phyloP scores from a whole-genome alignment of 2,113 vertebrate species.

The Gopherus flavomarginatus region DNA sequence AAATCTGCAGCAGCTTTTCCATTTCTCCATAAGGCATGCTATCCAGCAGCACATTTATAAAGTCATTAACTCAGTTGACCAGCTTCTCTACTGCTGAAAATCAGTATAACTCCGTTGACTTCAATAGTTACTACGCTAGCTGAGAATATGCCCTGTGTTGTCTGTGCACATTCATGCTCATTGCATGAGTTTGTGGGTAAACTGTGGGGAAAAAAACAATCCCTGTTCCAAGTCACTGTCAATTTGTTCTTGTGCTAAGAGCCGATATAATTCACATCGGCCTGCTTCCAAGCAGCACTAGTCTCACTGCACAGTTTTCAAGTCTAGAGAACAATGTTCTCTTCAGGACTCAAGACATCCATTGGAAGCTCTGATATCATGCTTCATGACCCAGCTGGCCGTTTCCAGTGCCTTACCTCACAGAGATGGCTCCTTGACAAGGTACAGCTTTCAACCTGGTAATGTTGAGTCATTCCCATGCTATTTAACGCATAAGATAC shows the following conservation, averaged over 20 bases:
- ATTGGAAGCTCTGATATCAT: not conserved
- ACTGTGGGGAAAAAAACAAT: too few relatives aligned
- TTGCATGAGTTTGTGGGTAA: not conserved
- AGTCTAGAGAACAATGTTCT: not conserved
- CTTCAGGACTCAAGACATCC: not conserved
- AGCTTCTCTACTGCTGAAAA: not conserved
- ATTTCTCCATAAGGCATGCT: not conserved
- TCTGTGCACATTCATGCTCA: not conserved
- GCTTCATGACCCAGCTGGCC: not conserved
- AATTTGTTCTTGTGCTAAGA: not conserved
- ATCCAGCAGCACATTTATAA: too few relatives aligned
- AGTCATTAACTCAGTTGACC: not conserved
- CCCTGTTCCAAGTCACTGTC: not conserved
- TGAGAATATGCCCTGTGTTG: not conserved
- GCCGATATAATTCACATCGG: rapidly evolving
- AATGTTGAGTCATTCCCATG: not conserved
- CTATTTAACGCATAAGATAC: not conserved
- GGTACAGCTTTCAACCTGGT: not conserved
- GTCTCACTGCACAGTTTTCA: not conserved
- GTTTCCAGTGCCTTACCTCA: not conserved
- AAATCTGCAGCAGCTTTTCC: not conserved
- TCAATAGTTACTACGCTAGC: not conserved
- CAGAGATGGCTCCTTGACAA: not conserved
- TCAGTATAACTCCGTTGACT: not conserved
- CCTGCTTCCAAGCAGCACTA: not conserved